These are phyloP conservation scores for Zosterops hypoxanthus DNA, from an alignment of 2,113 vertebrate genomes.

Conservation along the genomic window DNA sequence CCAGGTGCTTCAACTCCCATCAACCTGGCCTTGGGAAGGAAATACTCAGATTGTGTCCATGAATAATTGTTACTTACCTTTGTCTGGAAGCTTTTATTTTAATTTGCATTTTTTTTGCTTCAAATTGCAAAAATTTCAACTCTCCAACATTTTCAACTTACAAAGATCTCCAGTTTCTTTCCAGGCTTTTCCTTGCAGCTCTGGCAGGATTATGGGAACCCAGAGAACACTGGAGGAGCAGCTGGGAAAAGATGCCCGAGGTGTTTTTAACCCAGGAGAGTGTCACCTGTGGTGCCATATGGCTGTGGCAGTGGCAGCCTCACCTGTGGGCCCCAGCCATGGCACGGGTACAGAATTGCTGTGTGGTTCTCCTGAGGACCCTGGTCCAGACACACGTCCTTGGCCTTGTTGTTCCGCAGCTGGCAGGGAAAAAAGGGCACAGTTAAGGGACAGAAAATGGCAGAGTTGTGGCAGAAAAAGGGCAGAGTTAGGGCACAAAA, in stretches of 20 bases:
- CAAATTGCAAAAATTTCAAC: neutral
- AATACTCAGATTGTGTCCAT: neutral
- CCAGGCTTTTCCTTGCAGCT: neutral
- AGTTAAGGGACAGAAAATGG: neutral
- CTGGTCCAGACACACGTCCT: conserved; percentile 94
- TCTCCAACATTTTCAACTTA: neutral
- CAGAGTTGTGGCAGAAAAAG: rapidly evolving
- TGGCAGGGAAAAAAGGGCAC: conserved; percentile 50
- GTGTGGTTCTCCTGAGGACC: conserved; percentile 94
- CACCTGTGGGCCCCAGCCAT: conserved; percentile 96
- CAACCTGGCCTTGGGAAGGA: neutral
- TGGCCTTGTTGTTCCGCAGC: conserved; percentile 92
- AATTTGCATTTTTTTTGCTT: neutral
- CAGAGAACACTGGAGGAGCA: neutral
- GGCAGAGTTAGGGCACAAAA: neutral
- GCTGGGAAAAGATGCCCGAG: neutral
- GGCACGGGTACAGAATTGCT: conserved; percentile 92
- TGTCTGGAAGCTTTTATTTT: neutral
- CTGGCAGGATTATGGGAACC: neutral
- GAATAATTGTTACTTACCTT: neutral
- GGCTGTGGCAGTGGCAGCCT: neutral
- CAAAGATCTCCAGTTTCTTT: neutral
- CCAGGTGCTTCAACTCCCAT: neutral
- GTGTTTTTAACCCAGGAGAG: neutral
- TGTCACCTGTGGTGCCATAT: neutral